Evolutionary conservation across 2,113 vertebrate species (phyloP).

Genomic region (Peromyscus maniculatus): DNA sequence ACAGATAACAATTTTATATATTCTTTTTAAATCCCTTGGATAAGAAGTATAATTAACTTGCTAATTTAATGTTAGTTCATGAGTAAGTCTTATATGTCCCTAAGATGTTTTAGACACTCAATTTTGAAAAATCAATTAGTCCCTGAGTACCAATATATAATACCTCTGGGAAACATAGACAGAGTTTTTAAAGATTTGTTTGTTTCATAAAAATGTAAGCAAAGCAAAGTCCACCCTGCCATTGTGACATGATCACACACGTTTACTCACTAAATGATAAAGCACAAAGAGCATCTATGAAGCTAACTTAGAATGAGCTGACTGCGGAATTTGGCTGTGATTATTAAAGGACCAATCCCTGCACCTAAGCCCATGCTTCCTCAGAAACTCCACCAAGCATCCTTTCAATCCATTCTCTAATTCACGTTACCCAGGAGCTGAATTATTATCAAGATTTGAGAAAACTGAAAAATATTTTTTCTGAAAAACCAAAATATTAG

Average conservation of each 20-base stretch:
- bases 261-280: not conserved
- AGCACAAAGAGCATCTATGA: not conserved
- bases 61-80: slow-evolving; percentile 46
- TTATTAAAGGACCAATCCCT: not conserved
- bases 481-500: not conserved
- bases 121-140: slow-evolving; percentile 26
- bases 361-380: not conserved
- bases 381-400: not conserved
- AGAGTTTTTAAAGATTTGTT: not conserved
- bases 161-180: slow-evolving; percentile 17
- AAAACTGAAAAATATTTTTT: slow-evolving; percentile 36
- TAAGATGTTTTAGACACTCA: slow-evolving; percentile 8
- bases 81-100: not conserved
- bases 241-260: not conserved
- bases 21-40: not conserved
- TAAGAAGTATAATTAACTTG: slow-evolving; percentile 59
- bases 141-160: not conserved
- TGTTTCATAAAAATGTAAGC: slow-evolving; percentile 28
- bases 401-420: not conserved
- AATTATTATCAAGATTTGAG: slow-evolving; percentile 31
- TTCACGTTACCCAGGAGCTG: not conserved
- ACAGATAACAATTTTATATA: not conserved
- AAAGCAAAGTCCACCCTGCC: not conserved
- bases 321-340: not conserved
- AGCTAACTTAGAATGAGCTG: not conserved